Conservation (phyloP, 2,888 invertebrate genomes). For the Noctua janthina region DNA sequence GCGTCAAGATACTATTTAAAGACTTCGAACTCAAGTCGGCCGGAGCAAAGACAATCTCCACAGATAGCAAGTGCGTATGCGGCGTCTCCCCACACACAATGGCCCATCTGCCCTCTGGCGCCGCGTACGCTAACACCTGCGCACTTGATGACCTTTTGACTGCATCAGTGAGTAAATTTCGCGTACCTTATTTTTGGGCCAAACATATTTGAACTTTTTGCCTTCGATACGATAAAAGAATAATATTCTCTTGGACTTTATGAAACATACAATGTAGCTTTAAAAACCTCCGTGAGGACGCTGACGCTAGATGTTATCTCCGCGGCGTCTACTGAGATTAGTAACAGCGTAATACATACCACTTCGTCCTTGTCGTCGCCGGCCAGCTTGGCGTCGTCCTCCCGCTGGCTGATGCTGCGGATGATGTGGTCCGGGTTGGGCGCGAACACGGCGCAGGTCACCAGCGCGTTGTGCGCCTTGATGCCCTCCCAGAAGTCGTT, state of each 20-base stretch:
- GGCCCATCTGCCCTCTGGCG: too few species aligned
- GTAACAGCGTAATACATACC: conserved; percentile 71
- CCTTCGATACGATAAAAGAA: neutral
- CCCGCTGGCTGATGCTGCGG: conserved; percentile 92
- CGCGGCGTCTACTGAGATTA: too few species aligned
- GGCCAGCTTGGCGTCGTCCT: conserved; percentile 79
- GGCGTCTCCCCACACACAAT: too few species aligned
- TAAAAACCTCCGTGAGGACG: neutral
- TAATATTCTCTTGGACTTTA: neutral
- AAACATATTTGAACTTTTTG: neutral
- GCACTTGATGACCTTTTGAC: too few species aligned
- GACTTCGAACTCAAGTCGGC: too few species aligned
- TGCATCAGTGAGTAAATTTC: too few species aligned
- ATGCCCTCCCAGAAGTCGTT: conserved; percentile 99
- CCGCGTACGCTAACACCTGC: too few species aligned
- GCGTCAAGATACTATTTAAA: too few species aligned
- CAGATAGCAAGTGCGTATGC: too few species aligned
- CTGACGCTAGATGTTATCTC: neutral
- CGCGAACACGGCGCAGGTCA: conserved; percentile 99
- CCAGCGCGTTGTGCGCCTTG: conserved; percentile 97
- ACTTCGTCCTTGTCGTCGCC: conserved; percentile 76
- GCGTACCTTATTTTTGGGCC: too few species aligned
- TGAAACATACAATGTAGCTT: neutral
- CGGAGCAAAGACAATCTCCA: too few species aligned
- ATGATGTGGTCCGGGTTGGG: conserved; percentile 98